Evolutionary conservation across 2,888 invertebrate genomes (phyloP), one percentile per base, ranked within the genome.

Genomic region (Yponomeuta malinellus): DNA sequence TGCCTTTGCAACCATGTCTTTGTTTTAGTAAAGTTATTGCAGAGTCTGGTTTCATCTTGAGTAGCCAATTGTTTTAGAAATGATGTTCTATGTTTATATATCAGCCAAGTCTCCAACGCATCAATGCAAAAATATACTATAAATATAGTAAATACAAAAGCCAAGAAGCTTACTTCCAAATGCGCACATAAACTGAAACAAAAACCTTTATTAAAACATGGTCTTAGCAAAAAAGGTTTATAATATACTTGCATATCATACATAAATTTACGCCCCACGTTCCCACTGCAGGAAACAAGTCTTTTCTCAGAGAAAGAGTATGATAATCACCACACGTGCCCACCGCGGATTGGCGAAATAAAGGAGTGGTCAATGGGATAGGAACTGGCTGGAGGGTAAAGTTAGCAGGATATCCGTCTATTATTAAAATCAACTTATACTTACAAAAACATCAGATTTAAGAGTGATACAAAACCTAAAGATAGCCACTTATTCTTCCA

Each of bases 401-500:
- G 8, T 43, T 43, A 43, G 43, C 3, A 33, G 3, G 43, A 43
- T 43, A 43, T 43, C 43, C 43, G 6, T 43, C 43, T 43, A 43
- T 8, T 3, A 43, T 43, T 1, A 65, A 64, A 12, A 59, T 59
- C 15, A 4, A 33, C 33, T 33, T 12, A 48, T 75, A 88, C 90
- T 88, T 82, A 92, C 91, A 88, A 79, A 77, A 88, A 85, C 72
- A 88, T 70, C 64, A 85, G 48, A 78, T 88, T 84, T 72, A 87
- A 72, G 76, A 85, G 73, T 73, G 82, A 76, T 74, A 89, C 83
- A 78, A 87, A 88, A 70, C 83, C 76, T 70, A 89, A 75, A 73
- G 91, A 87, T 59, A 88, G 73, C 88, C 89, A 90, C 78, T 82
- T 79, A 76, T 83, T 86, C 76, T 81, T 87, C 91, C 91, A 92